Evolutionary conservation across 2,888 invertebrate species (phyloP), one percentile per base, ranked within the genome.

Genomic region (Eristalis tenax): DNA sequence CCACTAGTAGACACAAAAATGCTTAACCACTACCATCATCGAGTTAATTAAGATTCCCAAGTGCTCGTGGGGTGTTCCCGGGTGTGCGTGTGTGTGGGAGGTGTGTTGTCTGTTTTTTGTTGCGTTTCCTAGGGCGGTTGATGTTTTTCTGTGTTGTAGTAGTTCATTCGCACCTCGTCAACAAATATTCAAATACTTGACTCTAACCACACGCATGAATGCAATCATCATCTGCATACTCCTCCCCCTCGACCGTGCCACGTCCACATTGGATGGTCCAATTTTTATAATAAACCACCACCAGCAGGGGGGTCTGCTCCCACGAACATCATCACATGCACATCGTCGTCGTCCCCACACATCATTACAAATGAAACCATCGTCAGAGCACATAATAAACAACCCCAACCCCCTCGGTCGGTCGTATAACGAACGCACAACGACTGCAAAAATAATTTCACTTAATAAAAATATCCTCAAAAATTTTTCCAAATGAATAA

Each of bases 381-480:
- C 86, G 83, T 50, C 86, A 83, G 86, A 77, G 74, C 78, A 43
- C 74, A 83, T 75, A 83, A 83, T 83, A 79, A 87, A 87, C 50
- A 50, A 50, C 50, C 50, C 50, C 18, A n/a, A 3, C 6, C 43
- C 43, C 43, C 13, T 1, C 6, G 43, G n/a, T 18, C 50, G 50
- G 18, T 50, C 50, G 50, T 50, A 50, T 50, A 50, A 70, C 69
- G 35, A 74, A 70, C 56, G 78, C 83, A 87, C 78, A 83, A 43
- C 75, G 76, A 87, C 76, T 87, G 83, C 83, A 80, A 83, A 87
- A 87, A 87, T 87, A 87, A 87, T 87, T 87, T 87, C 71, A 87
- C 87, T 87, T 87, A 87, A 87, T 87, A 87, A 87, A 87, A 87
- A 87, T 87, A 87, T 87, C 87, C 83, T 87, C 80, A 87, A 87